Evolutionary conservation across 1,140 invertebrate genomes (phyloP).

Genomic region (Coptotermes formosanus): DNA sequence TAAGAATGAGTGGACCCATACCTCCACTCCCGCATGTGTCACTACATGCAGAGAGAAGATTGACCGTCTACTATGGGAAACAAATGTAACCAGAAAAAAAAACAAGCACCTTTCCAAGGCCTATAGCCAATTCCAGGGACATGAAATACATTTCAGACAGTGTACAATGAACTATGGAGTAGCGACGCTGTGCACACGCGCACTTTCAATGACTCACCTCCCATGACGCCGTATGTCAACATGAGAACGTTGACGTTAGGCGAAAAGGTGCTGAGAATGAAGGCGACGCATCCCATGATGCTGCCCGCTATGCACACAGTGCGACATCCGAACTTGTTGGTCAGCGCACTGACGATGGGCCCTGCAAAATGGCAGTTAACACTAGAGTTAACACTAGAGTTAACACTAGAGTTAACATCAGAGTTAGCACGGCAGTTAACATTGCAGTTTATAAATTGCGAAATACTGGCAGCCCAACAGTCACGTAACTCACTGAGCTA

Average conservation of each 20-base stretch:
- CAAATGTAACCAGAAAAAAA: too few species aligned
- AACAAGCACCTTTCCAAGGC: too few species aligned
- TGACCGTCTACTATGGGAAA: too few species aligned
- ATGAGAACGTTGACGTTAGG: slow-evolving; percentile 85
- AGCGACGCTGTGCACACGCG: too few species aligned
- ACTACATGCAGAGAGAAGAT: too few species aligned
- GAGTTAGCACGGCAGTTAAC: not conserved
- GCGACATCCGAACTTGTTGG: slow-evolving; percentile 94
- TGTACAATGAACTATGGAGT: too few species aligned
- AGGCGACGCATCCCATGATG: slow-evolving; percentile 79
- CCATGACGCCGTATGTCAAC: slow-evolving; percentile 90
- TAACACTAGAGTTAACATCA: too few species aligned
- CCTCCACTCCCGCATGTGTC: too few species aligned
- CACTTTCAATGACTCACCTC: slow-evolving; percentile 62
- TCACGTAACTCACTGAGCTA: not conserved
- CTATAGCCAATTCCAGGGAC: too few species aligned
- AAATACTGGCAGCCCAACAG: not conserved
- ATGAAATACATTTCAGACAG: not conserved
- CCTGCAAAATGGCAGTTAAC: slow-evolving; percentile 53
- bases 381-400: too few species aligned
- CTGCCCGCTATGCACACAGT: slow-evolving; percentile 89
- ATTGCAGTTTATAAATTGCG: not conserved
- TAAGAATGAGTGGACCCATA: too few species aligned
- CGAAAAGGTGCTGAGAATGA: slow-evolving; percentile 85
- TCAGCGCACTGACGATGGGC: slow-evolving; percentile 90